Evolutionary conservation across 2,888 invertebrate genomes (phyloP).

Genomic region (Tribolium freemani): DNA sequence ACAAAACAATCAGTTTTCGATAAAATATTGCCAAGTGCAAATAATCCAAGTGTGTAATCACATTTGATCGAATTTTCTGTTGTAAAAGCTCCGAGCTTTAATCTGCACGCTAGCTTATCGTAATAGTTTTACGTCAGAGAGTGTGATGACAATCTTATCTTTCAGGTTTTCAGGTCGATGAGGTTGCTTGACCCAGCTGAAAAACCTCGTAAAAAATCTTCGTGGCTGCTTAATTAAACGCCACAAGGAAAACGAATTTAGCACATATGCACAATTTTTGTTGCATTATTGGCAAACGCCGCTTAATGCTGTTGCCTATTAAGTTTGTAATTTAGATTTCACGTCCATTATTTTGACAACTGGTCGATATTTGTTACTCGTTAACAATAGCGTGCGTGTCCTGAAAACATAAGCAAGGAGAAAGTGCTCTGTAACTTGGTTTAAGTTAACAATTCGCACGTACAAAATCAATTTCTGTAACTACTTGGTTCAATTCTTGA

Average conservation of each 20-base stretch:
- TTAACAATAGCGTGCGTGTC: neutral
- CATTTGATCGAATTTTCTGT: neutral
- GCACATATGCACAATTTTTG: neutral
- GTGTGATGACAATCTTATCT: constrained; percentile 13
- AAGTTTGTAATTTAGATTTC: neutral
- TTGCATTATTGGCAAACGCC: too few species aligned
- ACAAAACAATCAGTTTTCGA: neutral
- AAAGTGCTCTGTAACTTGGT: neutral
- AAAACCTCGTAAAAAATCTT: neutral
- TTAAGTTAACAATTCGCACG: neutral
- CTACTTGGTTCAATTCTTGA: neutral
- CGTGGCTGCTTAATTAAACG: neutral
- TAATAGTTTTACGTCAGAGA: constrained; percentile 2
- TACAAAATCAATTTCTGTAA: neutral
- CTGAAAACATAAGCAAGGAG: neutral
- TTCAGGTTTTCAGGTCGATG: constrained; percentile 14
- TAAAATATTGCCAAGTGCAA: neutral
- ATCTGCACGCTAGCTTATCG: neutral
- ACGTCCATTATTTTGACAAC: neutral
- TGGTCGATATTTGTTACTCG: neutral
- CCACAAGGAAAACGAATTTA: neutral
- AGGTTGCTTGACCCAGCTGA: constrained; percentile 17
- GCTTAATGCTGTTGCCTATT: too few species aligned
- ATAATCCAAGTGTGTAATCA: neutral
- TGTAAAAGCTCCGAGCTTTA: neutral